A percentile compares a stretch with the other conserved stretches of the same genome.
These are phyloP conservation scores for Thera britannica DNA, from an alignment of 2,888 invertebrate species.

Conservation along the genomic window DNA sequence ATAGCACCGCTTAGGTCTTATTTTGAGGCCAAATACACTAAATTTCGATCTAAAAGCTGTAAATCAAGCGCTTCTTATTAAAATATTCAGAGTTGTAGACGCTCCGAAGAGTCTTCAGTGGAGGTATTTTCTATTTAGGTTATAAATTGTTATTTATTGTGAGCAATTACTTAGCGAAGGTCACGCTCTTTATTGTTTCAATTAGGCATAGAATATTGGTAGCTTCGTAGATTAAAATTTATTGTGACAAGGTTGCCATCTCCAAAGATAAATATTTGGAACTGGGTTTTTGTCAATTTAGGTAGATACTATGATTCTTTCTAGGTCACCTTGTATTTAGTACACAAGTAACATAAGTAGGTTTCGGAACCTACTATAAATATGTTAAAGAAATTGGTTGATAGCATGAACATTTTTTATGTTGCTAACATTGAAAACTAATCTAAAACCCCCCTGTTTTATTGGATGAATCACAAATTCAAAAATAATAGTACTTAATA, in stretches of 20 bases:
- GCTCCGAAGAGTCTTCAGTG: slow-evolving; percentile 30
- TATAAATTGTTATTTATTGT: slow-evolving; percentile 60
- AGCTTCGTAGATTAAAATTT: slow-evolving; percentile 25
- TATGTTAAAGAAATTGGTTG: too few species aligned
- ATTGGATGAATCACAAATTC: too few species aligned
- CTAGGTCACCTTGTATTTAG: not conserved
- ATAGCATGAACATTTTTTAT: too few species aligned
- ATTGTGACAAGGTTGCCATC: slow-evolving; percentile 6
- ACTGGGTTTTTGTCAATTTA: not conserved
- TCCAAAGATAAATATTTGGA: not conserved
- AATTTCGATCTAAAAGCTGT: slow-evolving; percentile 51
- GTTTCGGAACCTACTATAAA: too few species aligned
- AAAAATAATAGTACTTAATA: too few species aligned
- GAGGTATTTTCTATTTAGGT: slow-evolving; percentile 52
- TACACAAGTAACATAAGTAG: too few species aligned
- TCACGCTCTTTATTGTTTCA: slow-evolving; percentile 49
- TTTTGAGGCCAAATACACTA: too few species aligned
- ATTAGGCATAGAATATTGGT: slow-evolving; percentile 30
- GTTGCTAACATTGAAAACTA: too few species aligned
- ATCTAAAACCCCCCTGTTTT: too few species aligned
- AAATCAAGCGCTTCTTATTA: slow-evolving; percentile 75
- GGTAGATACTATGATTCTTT: not conserved
- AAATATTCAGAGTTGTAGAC: slow-evolving; percentile 60
- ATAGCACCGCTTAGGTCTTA: too few species aligned
- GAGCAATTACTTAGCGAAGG: slow-evolving; percentile 53